Percentiles rank a stretch among this genome's conserved stretches.
Conservation (phyloP, 2,888 invertebrate genomes). For the Drosophila ezoana region DNA sequence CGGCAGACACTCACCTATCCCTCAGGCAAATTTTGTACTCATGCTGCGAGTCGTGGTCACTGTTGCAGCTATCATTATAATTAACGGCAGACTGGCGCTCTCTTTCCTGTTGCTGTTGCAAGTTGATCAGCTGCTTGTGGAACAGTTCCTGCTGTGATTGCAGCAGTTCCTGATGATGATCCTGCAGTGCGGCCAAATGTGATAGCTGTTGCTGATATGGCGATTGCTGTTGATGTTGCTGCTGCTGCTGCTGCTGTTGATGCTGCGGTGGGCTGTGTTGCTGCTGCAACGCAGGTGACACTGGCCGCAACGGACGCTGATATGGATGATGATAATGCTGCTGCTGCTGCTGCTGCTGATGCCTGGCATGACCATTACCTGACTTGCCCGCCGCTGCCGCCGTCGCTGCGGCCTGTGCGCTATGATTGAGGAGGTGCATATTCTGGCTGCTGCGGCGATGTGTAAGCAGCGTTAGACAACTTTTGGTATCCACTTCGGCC, state of each 20-base stretch:
- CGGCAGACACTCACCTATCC: constrained; percentile 84
- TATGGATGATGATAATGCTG: constrained; percentile 70
- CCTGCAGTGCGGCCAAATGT: constrained; percentile 66
- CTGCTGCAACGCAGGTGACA: constrained; percentile 45
- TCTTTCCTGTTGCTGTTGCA: constrained; percentile 60
- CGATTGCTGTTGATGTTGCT: constrained; percentile 43
- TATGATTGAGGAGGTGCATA: constrained; percentile 67
- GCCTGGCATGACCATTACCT: constrained; percentile 38
- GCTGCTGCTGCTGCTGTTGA: constrained; percentile 35
- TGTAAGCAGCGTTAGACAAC: constrained; percentile 51
- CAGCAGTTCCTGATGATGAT: constrained; percentile 68
- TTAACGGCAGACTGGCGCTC: constrained; percentile 43
- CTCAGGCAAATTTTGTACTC: constrained; percentile 83
- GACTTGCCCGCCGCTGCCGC: constrained; percentile 46
- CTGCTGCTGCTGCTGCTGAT: constrained; percentile 39
- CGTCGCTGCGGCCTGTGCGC: constrained; percentile 60
- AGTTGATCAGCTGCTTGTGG: constrained; percentile 76
- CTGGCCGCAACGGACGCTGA: constrained; percentile 63
- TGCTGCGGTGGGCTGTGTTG: constrained; percentile 29
- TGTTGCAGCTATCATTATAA: constrained; percentile 67
- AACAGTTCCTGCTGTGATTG: constrained; percentile 79
- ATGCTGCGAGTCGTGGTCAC: constrained; percentile 76
- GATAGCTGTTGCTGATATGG: constrained; percentile 73
- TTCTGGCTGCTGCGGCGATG: constrained; percentile 56
- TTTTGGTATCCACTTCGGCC: constrained; percentile 72